Evolutionary conservation across 2,113 vertebrate genomes (phyloP).

Genomic region (Picathartes gymnocephalus): DNA sequence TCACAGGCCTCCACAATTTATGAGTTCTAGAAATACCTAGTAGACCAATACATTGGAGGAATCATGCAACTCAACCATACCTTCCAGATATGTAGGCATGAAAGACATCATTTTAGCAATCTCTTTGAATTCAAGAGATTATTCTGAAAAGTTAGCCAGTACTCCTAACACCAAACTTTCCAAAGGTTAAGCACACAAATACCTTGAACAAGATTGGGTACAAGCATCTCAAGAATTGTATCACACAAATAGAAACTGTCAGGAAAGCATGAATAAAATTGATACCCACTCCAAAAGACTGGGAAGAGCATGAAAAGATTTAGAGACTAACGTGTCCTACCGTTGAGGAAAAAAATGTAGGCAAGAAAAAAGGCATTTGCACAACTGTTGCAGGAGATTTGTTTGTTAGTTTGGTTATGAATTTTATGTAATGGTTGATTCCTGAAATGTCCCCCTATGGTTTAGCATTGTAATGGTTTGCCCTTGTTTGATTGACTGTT

Average conservation of each 20-base stretch:
- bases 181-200: background rate
- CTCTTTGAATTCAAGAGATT: background rate
- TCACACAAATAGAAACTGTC: background rate
- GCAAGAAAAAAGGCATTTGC: background rate
- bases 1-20: no score
- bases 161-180: background rate
- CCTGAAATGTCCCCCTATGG: no score
- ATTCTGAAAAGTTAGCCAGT: background rate
- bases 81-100: background rate
- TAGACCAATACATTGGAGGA: background rate
- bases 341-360: background rate
- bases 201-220: background rate
- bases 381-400: no score
- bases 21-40: background rate
- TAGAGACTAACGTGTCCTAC: background rate
- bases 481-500: no score
- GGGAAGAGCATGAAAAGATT: background rate
- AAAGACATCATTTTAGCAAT: background rate
- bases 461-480: no score
- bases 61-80: background rate
- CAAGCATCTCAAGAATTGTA: background rate
- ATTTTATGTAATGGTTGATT: no score
- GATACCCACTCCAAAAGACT: background rate
- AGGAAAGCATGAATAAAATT: background rate
- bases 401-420: no score